A percentile compares a stretch with the other conserved stretches of the same genome.
Conservation (phyloP, 2,797 vertebrate species). For the Gambusia yucatana region DNA sequence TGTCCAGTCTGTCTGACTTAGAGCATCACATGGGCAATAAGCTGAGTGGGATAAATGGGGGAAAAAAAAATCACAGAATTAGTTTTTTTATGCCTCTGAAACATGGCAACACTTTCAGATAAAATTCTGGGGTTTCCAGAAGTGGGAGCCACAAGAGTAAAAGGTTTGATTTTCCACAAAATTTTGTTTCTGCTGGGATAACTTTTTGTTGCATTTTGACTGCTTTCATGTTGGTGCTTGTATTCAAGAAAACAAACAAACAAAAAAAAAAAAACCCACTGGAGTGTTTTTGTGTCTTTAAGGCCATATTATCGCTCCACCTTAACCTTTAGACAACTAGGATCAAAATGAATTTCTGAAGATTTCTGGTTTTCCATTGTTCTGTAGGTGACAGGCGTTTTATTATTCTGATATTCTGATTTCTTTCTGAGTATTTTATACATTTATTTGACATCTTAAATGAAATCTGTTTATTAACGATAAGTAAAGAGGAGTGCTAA, state of each 20-base stretch:
- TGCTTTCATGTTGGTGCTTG: background rate
- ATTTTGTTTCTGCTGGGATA: background rate
- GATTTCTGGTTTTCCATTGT: background rate
- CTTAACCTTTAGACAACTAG: background rate
- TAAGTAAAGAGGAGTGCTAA: background rate
- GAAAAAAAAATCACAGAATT: slow-evolving; percentile 27
- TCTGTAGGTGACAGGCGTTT: background rate
- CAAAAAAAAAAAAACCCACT: background rate
- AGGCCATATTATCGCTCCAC: background rate
- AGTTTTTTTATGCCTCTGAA: slow-evolving; percentile 18
- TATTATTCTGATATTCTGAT: background rate
- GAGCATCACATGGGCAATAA: slow-evolving; percentile 31
- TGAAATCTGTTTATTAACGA: background rate
- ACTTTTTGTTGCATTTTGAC: background rate
- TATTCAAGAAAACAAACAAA: background rate
- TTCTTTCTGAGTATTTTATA: background rate
- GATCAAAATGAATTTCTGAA: background rate
- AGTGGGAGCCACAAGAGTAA: background rate
- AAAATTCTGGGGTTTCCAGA: background rate
- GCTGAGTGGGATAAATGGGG: slow-evolving; percentile 36
- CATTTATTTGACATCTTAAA: background rate
- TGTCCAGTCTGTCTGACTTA: slow-evolving; percentile 30
- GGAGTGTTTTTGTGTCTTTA: background rate
- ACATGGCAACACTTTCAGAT: slow-evolving; percentile 12
- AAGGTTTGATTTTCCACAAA: background rate